These are phyloP conservation scores for Malaclemys terrapin DNA, from an alignment of 2,113 vertebrate genomes.

Conservation along the genomic window DNA sequence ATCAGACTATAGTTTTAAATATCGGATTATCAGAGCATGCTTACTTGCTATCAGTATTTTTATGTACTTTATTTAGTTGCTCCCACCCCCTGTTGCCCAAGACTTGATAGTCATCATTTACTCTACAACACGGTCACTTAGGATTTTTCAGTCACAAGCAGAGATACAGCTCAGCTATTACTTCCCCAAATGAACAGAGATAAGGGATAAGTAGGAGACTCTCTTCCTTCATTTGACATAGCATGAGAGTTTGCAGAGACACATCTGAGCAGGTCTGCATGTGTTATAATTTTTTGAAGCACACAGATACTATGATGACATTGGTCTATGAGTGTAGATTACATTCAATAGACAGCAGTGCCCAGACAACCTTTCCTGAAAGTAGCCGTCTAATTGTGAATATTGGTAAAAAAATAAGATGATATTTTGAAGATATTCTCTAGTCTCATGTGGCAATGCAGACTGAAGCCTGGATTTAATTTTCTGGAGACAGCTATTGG, in stretches of 20 bases:
- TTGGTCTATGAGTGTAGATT: background rate
- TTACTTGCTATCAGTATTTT: background rate
- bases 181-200: background rate
- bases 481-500: background rate
- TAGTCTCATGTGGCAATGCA: background rate
- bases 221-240: background rate
- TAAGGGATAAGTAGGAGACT: background rate
- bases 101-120: background rate
- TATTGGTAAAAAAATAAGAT: background rate
- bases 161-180: background rate
- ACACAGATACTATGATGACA: background rate
- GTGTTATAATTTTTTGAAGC: background rate
- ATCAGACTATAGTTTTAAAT: background rate
- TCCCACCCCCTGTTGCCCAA: background rate
- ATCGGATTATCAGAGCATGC: background rate
- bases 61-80: background rate
- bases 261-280: background rate
- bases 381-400: background rate
- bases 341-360: background rate
- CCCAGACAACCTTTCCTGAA: background rate
- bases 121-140: background rate
- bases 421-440: constrained; percentile 8
- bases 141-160: background rate
- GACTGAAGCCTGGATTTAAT: background rate
- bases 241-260: background rate